Percentiles rank a stretch among this genome's conserved stretches.
Conservation (phyloP, 2,888 invertebrate genomes). For the Coenonympha glycerion region DNA sequence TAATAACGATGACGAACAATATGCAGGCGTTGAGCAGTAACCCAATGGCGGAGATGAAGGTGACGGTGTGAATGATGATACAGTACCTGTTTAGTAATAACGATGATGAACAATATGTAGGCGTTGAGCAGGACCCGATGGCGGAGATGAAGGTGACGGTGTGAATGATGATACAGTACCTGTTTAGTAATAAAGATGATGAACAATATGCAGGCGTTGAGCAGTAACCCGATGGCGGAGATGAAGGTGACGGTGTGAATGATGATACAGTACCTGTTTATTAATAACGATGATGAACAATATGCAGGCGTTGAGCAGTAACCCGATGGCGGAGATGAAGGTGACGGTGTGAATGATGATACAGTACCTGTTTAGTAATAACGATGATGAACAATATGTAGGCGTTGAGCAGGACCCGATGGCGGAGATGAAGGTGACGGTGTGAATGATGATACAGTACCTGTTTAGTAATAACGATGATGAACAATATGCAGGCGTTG, state of each 20-base stretch:
- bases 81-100: slow-evolving; percentile 81
- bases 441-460: slow-evolving; percentile 57
- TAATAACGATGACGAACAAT: slow-evolving; percentile 81
- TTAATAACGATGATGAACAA: slow-evolving; percentile 82
- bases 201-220: slow-evolving; percentile 84
- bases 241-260: too few relatives aligned
- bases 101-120: slow-evolving; percentile 82
- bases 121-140: slow-evolving; percentile 85
- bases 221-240: slow-evolving; percentile 81
- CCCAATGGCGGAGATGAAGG: slow-evolving; percentile 82
- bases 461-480: slow-evolving; percentile 83
- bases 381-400: slow-evolving; percentile 84
- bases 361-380: slow-evolving; percentile 80
- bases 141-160: too few relatives aligned
- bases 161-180: slow-evolving; percentile 64
- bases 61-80: slow-evolving; percentile 73
- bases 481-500: slow-evolving; percentile 83
- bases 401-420: slow-evolving; percentile 84
- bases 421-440: too few relatives aligned
- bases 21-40: slow-evolving; percentile 84
- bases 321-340: slow-evolving; percentile 81
- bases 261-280: slow-evolving; percentile 76
- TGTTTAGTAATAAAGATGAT: slow-evolving; percentile 83
- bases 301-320: slow-evolving; percentile 84
- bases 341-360: slow-evolving; percentile 77